phyloP scores from a whole-genome alignment of 53 echinoderm and acorn worm genomes.

The Echinarachnius parma region DNA sequence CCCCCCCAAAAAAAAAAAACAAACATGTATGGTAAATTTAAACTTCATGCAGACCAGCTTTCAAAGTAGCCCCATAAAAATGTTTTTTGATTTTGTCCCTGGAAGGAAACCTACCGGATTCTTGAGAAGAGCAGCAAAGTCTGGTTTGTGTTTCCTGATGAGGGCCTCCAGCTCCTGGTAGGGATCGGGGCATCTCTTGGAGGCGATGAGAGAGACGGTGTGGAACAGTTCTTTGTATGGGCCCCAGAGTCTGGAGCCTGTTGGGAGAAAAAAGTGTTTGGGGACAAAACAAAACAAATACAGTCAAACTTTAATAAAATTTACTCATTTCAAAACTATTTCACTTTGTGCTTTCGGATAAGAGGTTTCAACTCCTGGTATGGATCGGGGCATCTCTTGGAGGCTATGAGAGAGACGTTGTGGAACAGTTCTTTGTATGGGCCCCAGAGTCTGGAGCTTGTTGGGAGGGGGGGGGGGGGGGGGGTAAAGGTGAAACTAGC shows the following conservation, averaged over 20 bases:
- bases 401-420: constrained; percentile 68
- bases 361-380: constrained; percentile 70
- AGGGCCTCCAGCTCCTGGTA: constrained; percentile 91
- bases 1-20: too few species aligned
- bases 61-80: too few species aligned
- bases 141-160: constrained; percentile 89
- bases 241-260: constrained; percentile 77
- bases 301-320: too few species aligned
- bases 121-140: constrained; percentile 79
- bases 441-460: constrained; percentile 70
- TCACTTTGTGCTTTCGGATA: constrained; percentile 64
- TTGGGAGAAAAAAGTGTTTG: not conserved
- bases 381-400: constrained; percentile 69
- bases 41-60: too few species aligned
- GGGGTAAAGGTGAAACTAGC: too few species aligned
- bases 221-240: constrained; percentile 86
- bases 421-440: constrained; percentile 86
- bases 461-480: too few species aligned
- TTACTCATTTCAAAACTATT: not conserved
- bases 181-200: constrained; percentile 79
- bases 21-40: too few species aligned
- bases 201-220: constrained; percentile 70
- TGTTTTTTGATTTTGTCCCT: too few species aligned
- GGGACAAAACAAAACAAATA: not conserved
- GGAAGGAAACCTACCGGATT: constrained; percentile 72